Evolutionary conservation across 2,888 invertebrate species (phyloP).

Genomic region (Ptychoptera contaminata): DNA sequence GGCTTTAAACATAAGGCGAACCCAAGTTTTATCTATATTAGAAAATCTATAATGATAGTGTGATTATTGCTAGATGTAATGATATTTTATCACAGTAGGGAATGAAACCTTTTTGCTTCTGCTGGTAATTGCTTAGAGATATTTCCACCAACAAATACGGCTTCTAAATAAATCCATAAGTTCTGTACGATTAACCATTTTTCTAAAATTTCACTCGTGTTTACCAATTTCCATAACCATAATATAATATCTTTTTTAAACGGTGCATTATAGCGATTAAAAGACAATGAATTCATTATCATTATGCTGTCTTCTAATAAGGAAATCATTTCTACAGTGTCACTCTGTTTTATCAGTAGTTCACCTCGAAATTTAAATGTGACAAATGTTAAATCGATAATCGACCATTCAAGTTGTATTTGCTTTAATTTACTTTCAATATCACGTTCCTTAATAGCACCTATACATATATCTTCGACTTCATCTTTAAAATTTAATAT

Average conservation of each 20-base stretch:
- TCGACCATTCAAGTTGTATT: conserved; percentile 59
- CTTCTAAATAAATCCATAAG: conserved; percentile 71
- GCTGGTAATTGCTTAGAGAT: conserved; percentile 67
- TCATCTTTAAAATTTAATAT: conserved; percentile 62
- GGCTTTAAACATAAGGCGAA: conserved; percentile 66
- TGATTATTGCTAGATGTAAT: conserved; percentile 6
- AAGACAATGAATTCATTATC: conserved; percentile 61
- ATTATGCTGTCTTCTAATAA: conserved; percentile 65
- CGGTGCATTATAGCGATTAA: conserved; percentile 66
- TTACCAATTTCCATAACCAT: conserved; percentile 61
- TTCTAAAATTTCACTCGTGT: conserved; percentile 60
- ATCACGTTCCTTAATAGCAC: conserved; percentile 72
- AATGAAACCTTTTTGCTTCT: conserved; percentile 52
- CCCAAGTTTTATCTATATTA: conserved; percentile 62
- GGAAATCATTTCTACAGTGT: conserved; percentile 56
- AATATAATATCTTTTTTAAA: conserved; percentile 62
- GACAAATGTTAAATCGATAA: conserved; percentile 49
- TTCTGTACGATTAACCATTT: conserved; percentile 69
- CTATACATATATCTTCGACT: conserved; percentile 74
- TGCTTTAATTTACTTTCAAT: conserved; percentile 70
- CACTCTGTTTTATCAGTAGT: conserved; percentile 51
- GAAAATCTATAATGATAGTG: conserved; percentile 32
- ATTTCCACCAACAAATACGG: conserved; percentile 75
- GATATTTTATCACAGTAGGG: neutral
- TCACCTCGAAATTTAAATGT: conserved; percentile 64